These are phyloP conservation scores for human (Homo sapiens) DNA, from an alignment of 2,113 vertebrate genomes.

Conservation along the genomic window GRCh38 chr2:43154001-43154500, in stretches of 20 bases:
- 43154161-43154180: background rate
- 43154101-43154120: accelerated
- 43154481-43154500: too few relatives aligned
- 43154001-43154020: background rate
- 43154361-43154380: too few relatives aligned
- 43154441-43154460: too few relatives aligned
- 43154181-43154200: too few relatives aligned
- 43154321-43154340: background rate
- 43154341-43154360: too few relatives aligned
- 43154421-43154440: too few relatives aligned
- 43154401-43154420: too few relatives aligned
- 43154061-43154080: background rate
- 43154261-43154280: background rate
- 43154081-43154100: background rate
- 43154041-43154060: background rate
- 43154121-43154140: background rate
- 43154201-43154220: background rate
- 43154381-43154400: too few relatives aligned
- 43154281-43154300: background rate
- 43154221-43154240: background rate
- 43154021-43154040: background rate
- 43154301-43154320: background rate
- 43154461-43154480: too few relatives aligned
- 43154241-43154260: background rate
- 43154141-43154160: background rate